phyloP scores from a whole-genome alignment of 2,888 invertebrate genomes.

The Thera britannica region DNA sequence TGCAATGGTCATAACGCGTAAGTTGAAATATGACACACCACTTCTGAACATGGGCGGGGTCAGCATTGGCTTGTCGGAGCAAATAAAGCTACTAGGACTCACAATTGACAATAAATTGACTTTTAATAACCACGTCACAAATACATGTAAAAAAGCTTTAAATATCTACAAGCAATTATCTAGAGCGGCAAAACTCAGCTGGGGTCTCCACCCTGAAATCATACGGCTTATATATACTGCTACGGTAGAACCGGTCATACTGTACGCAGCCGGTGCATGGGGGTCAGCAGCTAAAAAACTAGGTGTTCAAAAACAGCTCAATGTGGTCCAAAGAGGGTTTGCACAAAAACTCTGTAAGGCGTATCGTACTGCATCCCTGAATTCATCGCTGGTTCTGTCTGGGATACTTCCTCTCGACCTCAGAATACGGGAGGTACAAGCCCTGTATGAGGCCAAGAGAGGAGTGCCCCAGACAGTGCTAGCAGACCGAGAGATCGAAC shows the following conservation, averaged over 20 bases:
- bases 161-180: conserved; percentile 8
- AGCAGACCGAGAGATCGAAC: conserved; percentile 12
- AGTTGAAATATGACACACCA: too few relatives aligned
- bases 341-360: conserved; percentile 3
- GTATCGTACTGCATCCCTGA: conserved; percentile 8
- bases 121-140: conserved; percentile 1
- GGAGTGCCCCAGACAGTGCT: not conserved
- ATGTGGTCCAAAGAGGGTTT: conserved; percentile 4
- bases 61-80: conserved; percentile 10
- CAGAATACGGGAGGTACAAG: conserved; percentile 12
- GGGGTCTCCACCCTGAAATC: conserved; percentile 30
- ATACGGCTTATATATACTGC: conserved; percentile 22
- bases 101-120: conserved; percentile 20
- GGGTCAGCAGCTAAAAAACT: conserved; percentile 2
- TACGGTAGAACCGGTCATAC: not conserved
- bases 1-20: too few relatives aligned
- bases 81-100: conserved; percentile 17
- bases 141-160: not conserved
- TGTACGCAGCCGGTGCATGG: conserved; percentile 4
- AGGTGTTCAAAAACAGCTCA: conserved; percentile 6
- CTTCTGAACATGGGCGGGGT: too few relatives aligned
- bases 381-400: conserved; percentile 17
- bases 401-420: conserved; percentile 28
- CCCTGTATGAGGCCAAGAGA: conserved; percentile 6
- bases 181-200: conserved; percentile 3